Evolutionary conservation across 2,888 invertebrate species (phyloP), one percentile per base, ranked within the genome.

Genomic region (Schizotus pectinicornis): DNA sequence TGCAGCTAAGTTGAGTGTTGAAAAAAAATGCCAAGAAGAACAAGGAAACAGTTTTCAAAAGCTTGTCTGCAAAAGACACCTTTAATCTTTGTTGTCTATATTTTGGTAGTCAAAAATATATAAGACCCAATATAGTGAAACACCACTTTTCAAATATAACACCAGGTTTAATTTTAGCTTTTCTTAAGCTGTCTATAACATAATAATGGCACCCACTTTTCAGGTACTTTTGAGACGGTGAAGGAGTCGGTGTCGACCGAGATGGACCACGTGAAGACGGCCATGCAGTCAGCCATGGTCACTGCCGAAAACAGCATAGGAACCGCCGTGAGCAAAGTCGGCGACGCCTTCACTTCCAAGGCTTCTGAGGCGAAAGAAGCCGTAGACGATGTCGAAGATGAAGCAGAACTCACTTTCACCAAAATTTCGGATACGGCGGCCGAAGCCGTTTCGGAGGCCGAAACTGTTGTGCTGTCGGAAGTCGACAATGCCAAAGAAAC

Each of bases 381-480:
- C 5, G 64, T 64, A 6, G 58, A 50, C 32, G 55, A 65, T 11
- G 11, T 69, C n/a, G 70, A 72, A 54, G 52, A 67, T 8, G 69
- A 70, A 14, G 60, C 69, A 13, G 73, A 74, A 30, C 73, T 78
- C n/a, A 60, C 68, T 3, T 12, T 67, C 0, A 64, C 68, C 30
- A 71, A 68, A 53, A 64, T 65, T 3, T 58, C 70, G 11, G 76
- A 76, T 43, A 60, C 62, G 6, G 63, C 71, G 3, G 65, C 67
- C 7, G 78, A 78, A 62, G 76, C 72, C 8, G 71, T 77, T 7
- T 77, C 77, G 2, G 75, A 77, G 61, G 74, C 77, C 8, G 77
- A 77, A 63, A 78, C 77, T 1, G 73, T 77, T 1, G 43, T 77
- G 38, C 70, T 70, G 6, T 74, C 76, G 1, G 77, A 77, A 70